A percentile compares a stretch with the other conserved stretches of the same genome.
These are phyloP conservation scores for Apistogramma diplotaenia DNA, from an alignment of 2,113 vertebrate species.

Conservation along the genomic window DNA sequence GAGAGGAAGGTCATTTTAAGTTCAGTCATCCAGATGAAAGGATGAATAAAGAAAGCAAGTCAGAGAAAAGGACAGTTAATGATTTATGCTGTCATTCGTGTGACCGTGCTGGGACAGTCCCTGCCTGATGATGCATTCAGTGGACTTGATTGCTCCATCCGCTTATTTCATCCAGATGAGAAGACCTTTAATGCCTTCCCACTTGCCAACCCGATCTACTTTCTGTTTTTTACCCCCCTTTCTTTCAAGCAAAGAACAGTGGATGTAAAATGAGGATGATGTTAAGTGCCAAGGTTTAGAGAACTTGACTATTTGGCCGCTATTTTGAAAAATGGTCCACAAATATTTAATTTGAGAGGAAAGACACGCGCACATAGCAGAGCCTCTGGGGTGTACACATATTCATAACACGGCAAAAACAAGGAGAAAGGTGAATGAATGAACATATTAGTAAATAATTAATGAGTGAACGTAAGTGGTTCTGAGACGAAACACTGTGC, in stretches of 20 bases:
- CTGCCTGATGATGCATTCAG: slow-evolving; percentile 50
- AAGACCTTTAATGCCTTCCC: slow-evolving; percentile 28
- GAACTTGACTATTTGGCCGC: not conserved
- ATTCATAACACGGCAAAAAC: slow-evolving; percentile 9
- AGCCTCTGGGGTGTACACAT: not conserved
- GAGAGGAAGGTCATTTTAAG: slow-evolving; percentile 39
- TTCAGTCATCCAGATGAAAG: slow-evolving; percentile 45
- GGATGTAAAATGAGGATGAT: slow-evolving; percentile 10
- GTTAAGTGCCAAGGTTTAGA: not conserved
- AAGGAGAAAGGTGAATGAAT: slow-evolving; percentile 10
- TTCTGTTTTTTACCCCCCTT: not conserved
- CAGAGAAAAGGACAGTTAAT: slow-evolving; percentile 37
- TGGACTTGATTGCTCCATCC: slow-evolving; percentile 37
- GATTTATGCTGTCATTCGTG: slow-evolving; percentile 55
- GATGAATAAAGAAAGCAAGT: slow-evolving; percentile 48
- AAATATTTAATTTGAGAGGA: slow-evolving; percentile 1
- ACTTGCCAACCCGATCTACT: slow-evolving; percentile 6
- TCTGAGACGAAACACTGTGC: not conserved
- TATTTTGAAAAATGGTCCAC: slow-evolving; percentile 6
- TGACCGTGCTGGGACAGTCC: slow-evolving; percentile 40
- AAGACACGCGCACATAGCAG: not conserved
- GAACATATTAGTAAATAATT: not conserved
- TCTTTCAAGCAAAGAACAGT: not conserved
- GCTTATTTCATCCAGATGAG: slow-evolving; percentile 43
- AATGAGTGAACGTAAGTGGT: not conserved